These are phyloP conservation scores for Dryobates pubescens DNA, from an alignment of 2,797 vertebrate species.

Conservation along the genomic window DNA sequence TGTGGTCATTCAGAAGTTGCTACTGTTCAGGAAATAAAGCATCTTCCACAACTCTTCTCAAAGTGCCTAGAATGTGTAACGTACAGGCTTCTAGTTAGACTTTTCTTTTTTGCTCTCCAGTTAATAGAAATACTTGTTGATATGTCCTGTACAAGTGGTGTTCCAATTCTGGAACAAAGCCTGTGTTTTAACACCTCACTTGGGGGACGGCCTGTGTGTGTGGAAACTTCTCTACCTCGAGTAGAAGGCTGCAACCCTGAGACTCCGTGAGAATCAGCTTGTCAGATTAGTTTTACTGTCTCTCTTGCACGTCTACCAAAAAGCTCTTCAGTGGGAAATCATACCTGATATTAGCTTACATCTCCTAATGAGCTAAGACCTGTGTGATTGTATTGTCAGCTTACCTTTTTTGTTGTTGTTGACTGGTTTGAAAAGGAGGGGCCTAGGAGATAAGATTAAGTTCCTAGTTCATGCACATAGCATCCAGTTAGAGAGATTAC, in stretches of 20 bases:
- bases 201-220: neutral
- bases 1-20: neutral
- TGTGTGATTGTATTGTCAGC: neutral
- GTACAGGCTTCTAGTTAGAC: neutral
- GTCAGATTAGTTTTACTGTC: neutral
- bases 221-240: neutral
- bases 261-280: neutral
- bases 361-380: neutral
- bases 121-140: neutral
- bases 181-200: neutral
- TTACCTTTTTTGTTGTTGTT: neutral
- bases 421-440: neutral
- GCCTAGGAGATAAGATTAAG: neutral
- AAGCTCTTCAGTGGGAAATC: neutral
- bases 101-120: neutral
- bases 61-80: neutral
- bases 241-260: neutral
- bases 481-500: neutral
- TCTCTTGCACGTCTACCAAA: neutral
- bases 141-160: neutral
- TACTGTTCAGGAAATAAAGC: neutral
- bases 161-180: neutral
- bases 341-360: neutral
- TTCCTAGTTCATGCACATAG: conserved; percentile 3
- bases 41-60: neutral